These are phyloP conservation scores for Folsomia candida DNA, from an alignment of 2,888 invertebrate genomes.

Conservation along the genomic window DNA sequence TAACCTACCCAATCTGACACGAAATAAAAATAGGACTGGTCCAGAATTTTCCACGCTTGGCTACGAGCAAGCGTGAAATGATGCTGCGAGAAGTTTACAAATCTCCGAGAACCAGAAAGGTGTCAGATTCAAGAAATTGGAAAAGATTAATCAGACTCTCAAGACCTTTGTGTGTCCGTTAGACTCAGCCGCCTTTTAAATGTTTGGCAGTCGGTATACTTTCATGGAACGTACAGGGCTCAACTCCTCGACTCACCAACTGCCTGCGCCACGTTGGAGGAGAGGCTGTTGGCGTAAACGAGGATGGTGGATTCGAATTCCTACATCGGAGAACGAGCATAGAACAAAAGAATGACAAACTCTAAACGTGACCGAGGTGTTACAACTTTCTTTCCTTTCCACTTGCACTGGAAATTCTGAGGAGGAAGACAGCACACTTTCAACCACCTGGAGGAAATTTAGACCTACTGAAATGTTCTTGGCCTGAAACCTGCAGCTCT, in stretches of 20 bases:
- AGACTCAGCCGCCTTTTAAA: neutral
- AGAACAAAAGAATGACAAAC: neutral
- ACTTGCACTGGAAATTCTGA: no score
- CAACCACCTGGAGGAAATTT: no score
- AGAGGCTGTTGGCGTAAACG: neutral
- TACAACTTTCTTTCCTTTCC: no score
- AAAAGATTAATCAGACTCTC: constrained; percentile 1
- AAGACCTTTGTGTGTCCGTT: neutral
- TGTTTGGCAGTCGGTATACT: neutral
- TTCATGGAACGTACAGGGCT: neutral
- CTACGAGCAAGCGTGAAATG: no score
- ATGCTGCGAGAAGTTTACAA: constrained; percentile 5
- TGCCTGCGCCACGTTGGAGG: neutral
- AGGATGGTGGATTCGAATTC: neutral
- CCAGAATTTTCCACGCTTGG: neutral
- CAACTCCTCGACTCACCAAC: neutral
- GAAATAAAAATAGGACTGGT: neutral
- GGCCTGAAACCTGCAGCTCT: no score
- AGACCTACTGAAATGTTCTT: no score
- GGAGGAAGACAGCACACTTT: no score
- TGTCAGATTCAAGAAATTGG: constrained; percentile 5
- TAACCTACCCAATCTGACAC: no score
- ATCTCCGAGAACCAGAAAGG: neutral
- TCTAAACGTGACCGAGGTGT: no score
- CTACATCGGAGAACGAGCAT: no score